phyloP scores from a whole-genome alignment of 2,797 vertebrate genomes.

The Xiphophorus birchmanni region DNA sequence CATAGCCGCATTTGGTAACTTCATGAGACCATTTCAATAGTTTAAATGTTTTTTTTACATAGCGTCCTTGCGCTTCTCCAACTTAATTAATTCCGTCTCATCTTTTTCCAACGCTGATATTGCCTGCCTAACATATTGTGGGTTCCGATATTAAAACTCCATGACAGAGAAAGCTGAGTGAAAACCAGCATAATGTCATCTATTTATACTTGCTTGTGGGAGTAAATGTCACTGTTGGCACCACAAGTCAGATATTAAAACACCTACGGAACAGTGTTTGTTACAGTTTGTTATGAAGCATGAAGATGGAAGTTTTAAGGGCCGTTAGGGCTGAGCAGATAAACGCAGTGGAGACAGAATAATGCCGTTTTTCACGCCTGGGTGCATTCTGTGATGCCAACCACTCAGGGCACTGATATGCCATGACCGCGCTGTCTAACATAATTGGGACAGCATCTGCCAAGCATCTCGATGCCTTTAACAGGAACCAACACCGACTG shows the following conservation, averaged over 20 bases:
- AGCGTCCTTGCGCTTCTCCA: background rate
- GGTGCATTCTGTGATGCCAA: slow-evolving; percentile 54
- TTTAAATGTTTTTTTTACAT: background rate
- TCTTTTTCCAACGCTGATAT: background rate
- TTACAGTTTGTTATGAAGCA: slow-evolving; percentile 20
- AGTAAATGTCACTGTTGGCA: slow-evolving; percentile 40
- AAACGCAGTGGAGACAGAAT: slow-evolving; percentile 37
- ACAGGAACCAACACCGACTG: slow-evolving; percentile 44
- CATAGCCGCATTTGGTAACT: background rate
- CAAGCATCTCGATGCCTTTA: slow-evolving; percentile 61
- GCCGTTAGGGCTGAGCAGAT: slow-evolving; percentile 23
- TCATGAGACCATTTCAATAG: background rate
- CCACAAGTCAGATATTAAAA: slow-evolving; percentile 30
- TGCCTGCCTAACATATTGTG: background rate
- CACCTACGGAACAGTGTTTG: slow-evolving; percentile 23
- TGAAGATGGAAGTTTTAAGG: slow-evolving; percentile 20
- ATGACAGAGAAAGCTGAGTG: background rate
- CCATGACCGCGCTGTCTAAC: slow-evolving; percentile 62
- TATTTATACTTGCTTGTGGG: slow-evolving; percentile 36
- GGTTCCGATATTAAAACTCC: background rate
- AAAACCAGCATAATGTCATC: slow-evolving; percentile 9
- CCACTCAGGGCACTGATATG: slow-evolving; percentile 51
- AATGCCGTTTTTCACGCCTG: slow-evolving; percentile 29
- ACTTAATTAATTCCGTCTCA: slow-evolving; percentile 11
- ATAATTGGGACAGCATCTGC: slow-evolving; percentile 63